Evolutionary conservation across 2,797 vertebrate species (phyloP).

Genomic region (Rhinatrema bivittatum): DNA sequence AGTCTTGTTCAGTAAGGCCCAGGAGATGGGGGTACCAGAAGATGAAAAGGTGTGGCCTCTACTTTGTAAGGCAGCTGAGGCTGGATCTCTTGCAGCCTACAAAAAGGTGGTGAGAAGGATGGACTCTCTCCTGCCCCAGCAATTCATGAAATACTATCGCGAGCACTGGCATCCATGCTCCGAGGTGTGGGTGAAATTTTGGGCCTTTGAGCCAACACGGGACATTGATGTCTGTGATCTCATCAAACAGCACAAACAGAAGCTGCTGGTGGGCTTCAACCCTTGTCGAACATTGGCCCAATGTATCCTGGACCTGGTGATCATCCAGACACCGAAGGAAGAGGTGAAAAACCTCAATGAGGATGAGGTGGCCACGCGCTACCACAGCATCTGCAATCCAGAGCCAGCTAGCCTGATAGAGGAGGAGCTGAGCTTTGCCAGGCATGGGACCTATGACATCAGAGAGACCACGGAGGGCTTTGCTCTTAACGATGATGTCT

Average conservation of each 20-base stretch:
- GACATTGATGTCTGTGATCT: constrained; percentile 6
- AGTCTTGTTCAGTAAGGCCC: constrained; percentile 35
- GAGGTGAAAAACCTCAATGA: background rate
- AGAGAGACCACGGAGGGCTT: background rate
- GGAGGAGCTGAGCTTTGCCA: constrained; percentile 4
- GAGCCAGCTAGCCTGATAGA: background rate
- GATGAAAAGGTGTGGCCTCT: constrained; percentile 30
- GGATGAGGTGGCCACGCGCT: background rate
- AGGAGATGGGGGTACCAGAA: constrained; percentile 29
- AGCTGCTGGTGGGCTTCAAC: background rate
- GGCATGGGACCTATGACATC: background rate
- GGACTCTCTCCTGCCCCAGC: constrained; percentile 20
- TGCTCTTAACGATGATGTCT: background rate
- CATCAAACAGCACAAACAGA: constrained; percentile 2
- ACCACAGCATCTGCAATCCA: background rate
- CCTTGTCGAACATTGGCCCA: background rate
- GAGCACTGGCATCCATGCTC: constrained; percentile 32
- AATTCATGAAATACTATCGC: constrained; percentile 32
- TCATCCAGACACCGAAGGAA: background rate
- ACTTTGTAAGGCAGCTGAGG: constrained; percentile 26
- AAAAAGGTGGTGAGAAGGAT: constrained; percentile 19
- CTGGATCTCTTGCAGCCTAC: constrained; percentile 16
- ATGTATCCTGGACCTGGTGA: background rate
- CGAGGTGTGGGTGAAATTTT: constrained; percentile 38
- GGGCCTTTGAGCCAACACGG: constrained; percentile 14